Evolutionary conservation across 2,797 vertebrate genomes (phyloP), one percentile per base, ranked within the genome.

Genomic region (Onychomys arenicola): DNA sequence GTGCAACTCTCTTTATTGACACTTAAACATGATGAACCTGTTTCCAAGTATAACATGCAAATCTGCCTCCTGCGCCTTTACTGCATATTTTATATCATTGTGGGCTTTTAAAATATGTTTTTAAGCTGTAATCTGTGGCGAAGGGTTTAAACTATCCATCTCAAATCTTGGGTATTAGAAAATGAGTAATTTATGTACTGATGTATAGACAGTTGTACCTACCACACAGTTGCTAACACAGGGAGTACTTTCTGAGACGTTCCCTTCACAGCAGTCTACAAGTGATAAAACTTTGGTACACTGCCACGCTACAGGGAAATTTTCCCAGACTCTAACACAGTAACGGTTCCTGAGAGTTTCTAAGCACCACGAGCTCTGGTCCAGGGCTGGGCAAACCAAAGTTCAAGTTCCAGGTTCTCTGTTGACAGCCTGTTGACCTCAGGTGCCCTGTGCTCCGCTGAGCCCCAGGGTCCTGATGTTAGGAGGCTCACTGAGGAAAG

Each of bases 1-100:
- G 91, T 75, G 25, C 29, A 93, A 65, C 69, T 91, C 67, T 21
- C 71, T 89, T 40, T 92, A 59, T 4, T 63, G 86, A 91, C 86
- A 89, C 94, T 94, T 91, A 49, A 61, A 97, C 55, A 61, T 80
- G 82, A 92, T 40, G 91, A 90, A 23, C n/a, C 75, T 96, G 43
- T 86, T 91, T 93, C 69, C 94, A 73, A 92, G 85, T 19, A 23
- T 37, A 69, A 91, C 52, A 71, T 59, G 65, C 46, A 86, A 85
- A 91, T 86, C 55, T 95, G 37, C 46, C 82, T 92, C 71, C 49
- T 77, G 25, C 37, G 32, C 9, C 27, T 87, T 89, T 59, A 63
- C 55, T 40, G 16, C 10, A 82, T 55, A 80, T 75, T 69, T 93
- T 78, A 95, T 59, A 63, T 55, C 75, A 81, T 43, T 34, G 2